Percentiles rank a stretch among this genome's conserved stretches.
These are phyloP conservation scores for Drosophila arizonae DNA, from an alignment of 1,140 invertebrate species.

Conservation along the genomic window DNA sequence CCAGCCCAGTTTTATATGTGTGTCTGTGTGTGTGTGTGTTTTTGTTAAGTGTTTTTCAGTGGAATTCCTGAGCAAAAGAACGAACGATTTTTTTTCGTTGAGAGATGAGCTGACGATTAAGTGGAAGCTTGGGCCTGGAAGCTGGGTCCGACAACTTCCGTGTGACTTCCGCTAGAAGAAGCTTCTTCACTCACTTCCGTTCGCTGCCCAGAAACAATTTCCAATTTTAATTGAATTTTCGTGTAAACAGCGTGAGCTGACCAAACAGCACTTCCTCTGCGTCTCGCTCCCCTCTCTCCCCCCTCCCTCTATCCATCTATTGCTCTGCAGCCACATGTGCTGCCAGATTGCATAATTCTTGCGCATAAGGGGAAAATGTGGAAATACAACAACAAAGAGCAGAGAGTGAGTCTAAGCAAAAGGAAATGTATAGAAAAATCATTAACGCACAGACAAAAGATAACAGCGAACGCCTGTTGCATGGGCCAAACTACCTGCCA, in stretches of 20 bases:
- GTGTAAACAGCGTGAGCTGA: conserved; percentile 72
- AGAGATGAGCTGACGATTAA: conserved; percentile 40
- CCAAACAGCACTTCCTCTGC: conserved; percentile 50
- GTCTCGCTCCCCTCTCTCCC: conserved; percentile 5
- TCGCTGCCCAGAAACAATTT: conserved; percentile 63
- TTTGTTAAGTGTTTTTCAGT: conserved; percentile 60
- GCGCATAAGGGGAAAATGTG: conserved; percentile 30
- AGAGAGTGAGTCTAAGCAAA: conserved; percentile 37
- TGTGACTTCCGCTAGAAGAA: conserved; percentile 63
- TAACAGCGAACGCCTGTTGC: conserved; percentile 48
- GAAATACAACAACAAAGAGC: conserved; percentile 11
- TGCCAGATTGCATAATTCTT: conserved; percentile 73
- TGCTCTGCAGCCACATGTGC: conserved; percentile 56
- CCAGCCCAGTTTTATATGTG: conserved; percentile 1
- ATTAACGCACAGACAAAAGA: conserved; percentile 80
- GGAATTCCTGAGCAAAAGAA: conserved; percentile 53
- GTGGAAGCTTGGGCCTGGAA: conserved; percentile 29
- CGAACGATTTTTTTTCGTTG: conserved; percentile 24
- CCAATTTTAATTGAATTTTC: conserved; percentile 78
- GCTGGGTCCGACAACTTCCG: conserved; percentile 66
- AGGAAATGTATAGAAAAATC: conserved; percentile 81
- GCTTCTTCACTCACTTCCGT: conserved; percentile 56
- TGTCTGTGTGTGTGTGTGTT: too few relatives aligned
- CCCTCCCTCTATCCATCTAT: conserved; percentile 27
- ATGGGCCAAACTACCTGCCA: conserved; percentile 16